phyloP scores from a whole-genome alignment of 2,888 invertebrate species.

The Terebella lapidaria region DNA sequence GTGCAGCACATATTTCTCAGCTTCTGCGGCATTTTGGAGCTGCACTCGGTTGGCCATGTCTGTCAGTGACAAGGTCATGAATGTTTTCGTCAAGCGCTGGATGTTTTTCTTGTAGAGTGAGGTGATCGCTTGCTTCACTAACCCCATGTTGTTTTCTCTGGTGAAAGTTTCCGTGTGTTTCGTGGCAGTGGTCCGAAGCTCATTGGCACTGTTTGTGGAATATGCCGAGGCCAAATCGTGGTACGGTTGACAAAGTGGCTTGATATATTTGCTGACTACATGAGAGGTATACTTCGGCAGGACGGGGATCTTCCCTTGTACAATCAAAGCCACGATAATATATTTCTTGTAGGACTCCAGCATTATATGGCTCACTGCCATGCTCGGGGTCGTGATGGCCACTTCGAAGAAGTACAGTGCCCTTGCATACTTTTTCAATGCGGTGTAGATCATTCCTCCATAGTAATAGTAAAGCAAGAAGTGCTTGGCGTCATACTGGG shows the following conservation, averaged over 20 bases:
- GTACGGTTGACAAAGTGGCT: slow-evolving; percentile 63
- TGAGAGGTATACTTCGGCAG: slow-evolving; percentile 90
- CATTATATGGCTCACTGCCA: slow-evolving; percentile 87
- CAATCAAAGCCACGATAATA: slow-evolving; percentile 82
- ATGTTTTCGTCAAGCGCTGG: slow-evolving; percentile 89
- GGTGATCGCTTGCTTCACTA: slow-evolving; percentile 71
- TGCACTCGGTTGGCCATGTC: slow-evolving; percentile 89
- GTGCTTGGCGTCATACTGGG: slow-evolving; percentile 78
- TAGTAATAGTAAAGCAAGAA: slow-evolving; percentile 94
- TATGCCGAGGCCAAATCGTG: slow-evolving; percentile 83
- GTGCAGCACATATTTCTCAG: slow-evolving; percentile 87
- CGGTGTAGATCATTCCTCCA: slow-evolving; percentile 94
- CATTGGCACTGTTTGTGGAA: slow-evolving; percentile 67
- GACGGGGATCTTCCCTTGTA: slow-evolving; percentile 74
- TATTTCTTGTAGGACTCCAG: slow-evolving; percentile 96
- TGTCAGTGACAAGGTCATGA: slow-evolving; percentile 78
- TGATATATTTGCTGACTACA: slow-evolving; percentile 65
- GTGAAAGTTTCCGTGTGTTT: slow-evolving; percentile 78
- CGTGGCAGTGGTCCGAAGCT: slow-evolving; percentile 64
- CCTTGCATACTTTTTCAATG: slow-evolving; percentile 85
- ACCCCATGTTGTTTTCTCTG: slow-evolving; percentile 61
- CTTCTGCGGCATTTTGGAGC: slow-evolving; percentile 76
- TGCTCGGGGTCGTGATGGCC: slow-evolving; percentile 81
- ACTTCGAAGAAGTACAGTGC: slow-evolving; percentile 95
- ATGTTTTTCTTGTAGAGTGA: slow-evolving; percentile 94